Evolutionary conservation across 2,797 vertebrate species (phyloP).

Genomic region (Cyclura pinguis): DNA sequence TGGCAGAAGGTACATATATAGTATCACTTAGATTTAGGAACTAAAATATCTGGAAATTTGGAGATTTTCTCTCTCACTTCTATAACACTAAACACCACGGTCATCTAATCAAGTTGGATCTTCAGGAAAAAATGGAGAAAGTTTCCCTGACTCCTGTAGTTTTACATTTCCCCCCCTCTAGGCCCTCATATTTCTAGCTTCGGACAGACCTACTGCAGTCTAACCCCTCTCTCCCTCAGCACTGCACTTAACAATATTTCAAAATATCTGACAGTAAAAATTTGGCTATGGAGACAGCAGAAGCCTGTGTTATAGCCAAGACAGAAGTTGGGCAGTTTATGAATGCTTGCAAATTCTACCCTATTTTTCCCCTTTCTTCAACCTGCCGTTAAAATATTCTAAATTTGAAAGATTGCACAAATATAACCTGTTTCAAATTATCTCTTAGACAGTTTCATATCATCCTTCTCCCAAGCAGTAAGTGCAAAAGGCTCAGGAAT

Average conservation of each 20-base stretch:
- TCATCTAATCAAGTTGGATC: background rate
- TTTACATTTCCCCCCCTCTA: background rate
- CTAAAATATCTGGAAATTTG: background rate
- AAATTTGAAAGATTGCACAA: background rate
- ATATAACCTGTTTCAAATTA: constrained; percentile 24
- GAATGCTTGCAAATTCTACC: background rate
- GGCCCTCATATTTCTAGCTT: background rate
- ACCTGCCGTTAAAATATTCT: background rate
- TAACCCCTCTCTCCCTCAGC: background rate
- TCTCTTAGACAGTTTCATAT: constrained; percentile 1
- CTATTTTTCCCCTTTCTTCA: background rate
- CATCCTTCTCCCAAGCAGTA: background rate
- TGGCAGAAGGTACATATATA: background rate
- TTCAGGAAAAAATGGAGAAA: background rate
- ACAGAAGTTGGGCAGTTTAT: background rate
- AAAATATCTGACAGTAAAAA: background rate
- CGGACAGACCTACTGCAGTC: background rate
- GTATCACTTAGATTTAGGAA: background rate
- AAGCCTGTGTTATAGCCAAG: background rate
- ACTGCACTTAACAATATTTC: background rate
- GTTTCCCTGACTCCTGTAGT: background rate
- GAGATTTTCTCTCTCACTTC: background rate
- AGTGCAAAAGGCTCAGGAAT: background rate
- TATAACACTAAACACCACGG: background rate
- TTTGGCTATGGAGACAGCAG: background rate